Evolutionary conservation across 1,140 invertebrate genomes (phyloP), one percentile per base, ranked within the genome.

Genomic region (Nomia melanderi): DNA sequence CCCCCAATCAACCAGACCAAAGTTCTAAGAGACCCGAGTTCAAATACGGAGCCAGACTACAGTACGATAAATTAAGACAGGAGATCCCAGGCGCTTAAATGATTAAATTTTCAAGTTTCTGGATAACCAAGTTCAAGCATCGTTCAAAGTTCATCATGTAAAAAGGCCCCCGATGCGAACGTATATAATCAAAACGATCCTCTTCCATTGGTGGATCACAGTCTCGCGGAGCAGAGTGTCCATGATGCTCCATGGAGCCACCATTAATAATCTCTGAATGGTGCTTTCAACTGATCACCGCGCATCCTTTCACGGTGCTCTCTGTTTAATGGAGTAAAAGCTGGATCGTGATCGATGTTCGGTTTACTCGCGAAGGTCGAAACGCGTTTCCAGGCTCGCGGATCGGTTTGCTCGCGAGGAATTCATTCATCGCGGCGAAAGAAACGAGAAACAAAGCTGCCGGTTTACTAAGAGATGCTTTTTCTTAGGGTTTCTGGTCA

Each of bases 211-310:
- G n/a, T 2, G 53, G 25, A 56, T 56, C 25, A 29, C 25, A 23
- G 25, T 56, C 17, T 17, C 53, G 25, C 25, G 25, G 6, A 56
- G 4, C 25, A 56, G 23, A 56, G 23, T n/a, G 11, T 56, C 11
- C 25, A 29, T 56, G 53, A 56, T 25, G 25, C 25, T 14, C 27
- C 53, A 12, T 25, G 12, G 27, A 25, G 14, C 54, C 12, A 9
- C n/a, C 27, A 27, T 5, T 20, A 65, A 47, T 50, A 50, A 66
- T 66, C 44, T 29, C 20, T n/a, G 64, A 14, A 66, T 31, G n/a
- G n/a, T 23, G 41, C 56, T 59, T 59, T 31, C 56, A 33, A 33
- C 56, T 9, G 29, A n/a, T 59, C 9, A 17, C 56, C 6, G 17
- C 29, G 6, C 11, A 59, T 33, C 20, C 5, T 31, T 47, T 31